Evolutionary conservation across 2,888 invertebrate genomes (phyloP).

Genomic region (Nycteola revayana): DNA sequence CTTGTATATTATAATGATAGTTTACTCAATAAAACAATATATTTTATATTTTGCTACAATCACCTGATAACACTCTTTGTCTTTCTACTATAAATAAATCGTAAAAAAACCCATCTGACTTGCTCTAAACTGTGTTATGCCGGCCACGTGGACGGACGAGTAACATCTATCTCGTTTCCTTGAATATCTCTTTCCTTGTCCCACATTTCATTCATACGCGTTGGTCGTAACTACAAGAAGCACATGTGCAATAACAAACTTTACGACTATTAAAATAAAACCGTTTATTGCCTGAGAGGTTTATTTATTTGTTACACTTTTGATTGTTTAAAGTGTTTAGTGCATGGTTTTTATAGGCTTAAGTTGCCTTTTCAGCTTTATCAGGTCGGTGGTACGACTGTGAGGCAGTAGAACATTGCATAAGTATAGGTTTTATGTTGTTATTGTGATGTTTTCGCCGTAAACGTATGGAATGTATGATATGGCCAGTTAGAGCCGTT

Average conservation of each 20-base stretch:
- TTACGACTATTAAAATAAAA: conserved; percentile 74
- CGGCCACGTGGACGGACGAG: conserved; percentile 74
- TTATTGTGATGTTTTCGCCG: conserved; percentile 79
- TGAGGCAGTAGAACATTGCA: conserved; percentile 80
- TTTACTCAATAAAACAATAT: not conserved
- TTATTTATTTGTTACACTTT: conserved; percentile 77
- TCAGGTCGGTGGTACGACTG: conserved; percentile 78
- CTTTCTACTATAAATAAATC: conserved; percentile 15
- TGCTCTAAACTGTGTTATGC: conserved; percentile 63
- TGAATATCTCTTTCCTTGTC: conserved; percentile 51
- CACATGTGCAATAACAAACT: conserved; percentile 77
- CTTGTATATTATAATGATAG: not conserved
- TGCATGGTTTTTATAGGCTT: conserved; percentile 82
- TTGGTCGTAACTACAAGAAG: conserved; percentile 68
- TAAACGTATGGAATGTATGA: conserved; percentile 76
- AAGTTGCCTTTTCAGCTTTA: conserved; percentile 82
- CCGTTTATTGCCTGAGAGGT: conserved; percentile 72
- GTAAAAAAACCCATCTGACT: conserved; percentile 41
- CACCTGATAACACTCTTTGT: too few species aligned
- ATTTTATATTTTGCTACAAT: not conserved
- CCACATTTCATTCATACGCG: conserved; percentile 70
- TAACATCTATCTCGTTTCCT: conserved; percentile 54
- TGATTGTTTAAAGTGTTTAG: conserved; percentile 73
- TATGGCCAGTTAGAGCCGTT: conserved; percentile 68
- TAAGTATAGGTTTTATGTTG: conserved; percentile 81